Conservation (phyloP, 2,797 vertebrate species). For the Chelonia mydas region DNA sequence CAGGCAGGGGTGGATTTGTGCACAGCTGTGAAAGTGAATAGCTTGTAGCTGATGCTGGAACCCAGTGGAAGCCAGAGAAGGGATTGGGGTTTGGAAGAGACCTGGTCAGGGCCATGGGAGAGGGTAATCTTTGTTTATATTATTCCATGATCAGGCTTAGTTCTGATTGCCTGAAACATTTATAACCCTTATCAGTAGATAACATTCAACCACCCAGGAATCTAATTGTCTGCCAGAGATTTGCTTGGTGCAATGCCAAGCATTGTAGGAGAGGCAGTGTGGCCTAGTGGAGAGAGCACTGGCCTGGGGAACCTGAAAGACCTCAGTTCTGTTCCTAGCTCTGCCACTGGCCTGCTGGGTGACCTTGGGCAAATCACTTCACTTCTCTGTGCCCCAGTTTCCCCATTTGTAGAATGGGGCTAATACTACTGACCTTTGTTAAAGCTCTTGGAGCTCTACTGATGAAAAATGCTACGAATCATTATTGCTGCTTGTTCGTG, state of each 20-base stretch:
- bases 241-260: background rate
- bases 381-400: background rate
- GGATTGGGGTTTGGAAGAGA: background rate
- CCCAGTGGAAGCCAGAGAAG: background rate
- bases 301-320: background rate
- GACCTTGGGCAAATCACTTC: background rate
- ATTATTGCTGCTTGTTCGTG: background rate
- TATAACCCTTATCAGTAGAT: background rate
- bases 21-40: background rate
- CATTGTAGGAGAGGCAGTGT: background rate
- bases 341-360: background rate
- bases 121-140: background rate
- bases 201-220: background rate
- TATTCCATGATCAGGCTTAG: background rate
- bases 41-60: background rate
- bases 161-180: background rate
- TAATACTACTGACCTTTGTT: background rate
- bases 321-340: background rate
- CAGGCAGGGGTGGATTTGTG: background rate
- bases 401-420: background rate
- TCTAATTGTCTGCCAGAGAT: background rate
- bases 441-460: background rate
- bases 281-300: background rate
- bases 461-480: background rate
- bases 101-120: background rate